Percentiles rank a stretch among this genome's conserved stretches.
Evolutionary conservation across 2,888 invertebrate species (phyloP).

Genomic region (Calameuta filiformis): DNA sequence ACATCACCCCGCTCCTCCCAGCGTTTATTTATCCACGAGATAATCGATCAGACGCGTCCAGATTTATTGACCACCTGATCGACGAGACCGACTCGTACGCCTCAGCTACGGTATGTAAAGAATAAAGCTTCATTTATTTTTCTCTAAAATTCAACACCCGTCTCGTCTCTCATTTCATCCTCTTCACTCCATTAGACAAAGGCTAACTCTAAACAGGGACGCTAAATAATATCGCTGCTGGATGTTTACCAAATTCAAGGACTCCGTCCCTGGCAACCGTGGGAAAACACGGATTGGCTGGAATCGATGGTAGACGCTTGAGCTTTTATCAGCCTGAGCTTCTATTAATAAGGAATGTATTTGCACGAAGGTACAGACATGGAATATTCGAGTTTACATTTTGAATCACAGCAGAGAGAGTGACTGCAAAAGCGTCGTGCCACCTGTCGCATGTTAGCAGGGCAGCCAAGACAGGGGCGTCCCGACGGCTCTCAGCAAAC

Average conservation of each 20-base stretch:
- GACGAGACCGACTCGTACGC: conserved; percentile 50
- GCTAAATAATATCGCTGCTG: neutral
- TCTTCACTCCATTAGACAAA: neutral
- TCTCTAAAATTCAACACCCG: conserved; percentile 43
- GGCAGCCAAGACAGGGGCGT: conserved; percentile 31
- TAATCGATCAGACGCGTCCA: conserved; percentile 31
- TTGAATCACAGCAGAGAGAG: conserved; percentile 50
- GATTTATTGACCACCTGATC: conserved; percentile 9
- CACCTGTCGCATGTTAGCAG: conserved; percentile 50
- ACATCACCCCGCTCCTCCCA: conserved; percentile 41
- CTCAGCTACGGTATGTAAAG: conserved; percentile 57
- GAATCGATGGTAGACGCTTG: conserved; percentile 13
- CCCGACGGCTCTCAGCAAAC: conserved; percentile 32
- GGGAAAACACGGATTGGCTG: conserved; percentile 27
- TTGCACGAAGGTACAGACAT: conserved; percentile 45
- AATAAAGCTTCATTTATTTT: conserved; percentile 61
- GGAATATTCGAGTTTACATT: conserved; percentile 59
- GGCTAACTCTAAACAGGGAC: neutral
- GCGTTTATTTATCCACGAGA: conserved; percentile 52
- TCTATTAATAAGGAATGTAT: conserved; percentile 58
- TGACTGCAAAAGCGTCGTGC: conserved; percentile 35
- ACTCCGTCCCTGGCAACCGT: neutral
- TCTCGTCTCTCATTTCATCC: neutral
- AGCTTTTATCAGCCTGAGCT: conserved; percentile 22
- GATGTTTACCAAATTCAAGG: neutral